Conservation (phyloP, 2,797 vertebrate genomes). For the Miichthys miiuy region DNA sequence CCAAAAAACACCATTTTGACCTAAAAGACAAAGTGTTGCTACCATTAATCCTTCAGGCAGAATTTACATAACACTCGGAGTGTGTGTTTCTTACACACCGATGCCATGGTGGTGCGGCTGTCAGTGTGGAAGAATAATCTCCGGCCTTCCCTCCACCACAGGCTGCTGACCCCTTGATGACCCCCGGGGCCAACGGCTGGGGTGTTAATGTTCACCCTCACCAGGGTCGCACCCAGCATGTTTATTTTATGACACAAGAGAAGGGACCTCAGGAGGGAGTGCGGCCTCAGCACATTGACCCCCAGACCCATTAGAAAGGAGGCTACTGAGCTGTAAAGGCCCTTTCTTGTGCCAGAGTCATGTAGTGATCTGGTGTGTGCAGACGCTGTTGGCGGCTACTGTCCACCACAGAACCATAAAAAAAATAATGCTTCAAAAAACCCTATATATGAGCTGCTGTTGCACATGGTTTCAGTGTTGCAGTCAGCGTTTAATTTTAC, state of each 20-base stretch:
- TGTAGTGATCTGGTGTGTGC: slow-evolving; percentile 10
- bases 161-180: slow-evolving; percentile 75
- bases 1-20: slow-evolving; percentile 31
- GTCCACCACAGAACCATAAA: background rate
- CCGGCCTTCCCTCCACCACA: slow-evolving; percentile 57
- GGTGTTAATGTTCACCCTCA: slow-evolving; percentile 83
- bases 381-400: slow-evolving; percentile 1
- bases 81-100: slow-evolving; percentile 31
- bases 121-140: slow-evolving; percentile 68
- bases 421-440: background rate
- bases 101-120: slow-evolving; percentile 49
- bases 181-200: slow-evolving; percentile 65
- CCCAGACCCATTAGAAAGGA: slow-evolving; percentile 61
- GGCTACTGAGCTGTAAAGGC: slow-evolving; percentile 58
- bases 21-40: background rate
- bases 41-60: slow-evolving; percentile 36
- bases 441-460: too few relatives aligned
- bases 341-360: slow-evolving; percentile 16
- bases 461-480: too few relatives aligned
- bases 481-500: background rate
- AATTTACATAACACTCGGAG: slow-evolving; percentile 40
- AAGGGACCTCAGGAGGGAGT: slow-evolving; percentile 65
- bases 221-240: slow-evolving; percentile 73
- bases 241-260: slow-evolving; percentile 81
- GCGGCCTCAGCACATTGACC: slow-evolving; percentile 70